A percentile compares a stretch with the other conserved stretches of the same genome.
Conservation (phyloP, 2,888 invertebrate genomes). For the Mantis religiosa region DNA sequence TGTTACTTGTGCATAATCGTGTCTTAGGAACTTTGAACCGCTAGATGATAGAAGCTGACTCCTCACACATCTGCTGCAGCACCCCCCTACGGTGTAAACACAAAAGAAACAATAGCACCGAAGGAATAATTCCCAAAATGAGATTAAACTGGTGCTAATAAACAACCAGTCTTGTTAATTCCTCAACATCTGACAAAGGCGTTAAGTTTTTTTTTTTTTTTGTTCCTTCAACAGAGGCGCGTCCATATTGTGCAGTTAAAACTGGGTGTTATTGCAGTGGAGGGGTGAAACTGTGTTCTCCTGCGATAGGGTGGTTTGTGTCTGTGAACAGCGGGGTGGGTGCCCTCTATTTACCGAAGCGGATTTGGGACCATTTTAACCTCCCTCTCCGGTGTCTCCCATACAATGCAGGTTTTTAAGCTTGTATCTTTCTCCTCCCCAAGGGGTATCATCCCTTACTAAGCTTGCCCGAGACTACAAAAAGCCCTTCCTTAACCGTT, state of each 20-base stretch:
- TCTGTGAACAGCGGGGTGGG: not conserved
- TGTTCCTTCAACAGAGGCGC: not conserved
- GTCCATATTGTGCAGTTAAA: not conserved
- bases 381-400: constrained; percentile 29
- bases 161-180: not conserved
- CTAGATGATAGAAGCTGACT: not conserved
- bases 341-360: constrained; percentile 31
- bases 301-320: not conserved
- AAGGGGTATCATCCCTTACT: constrained; percentile 11
- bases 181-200: not conserved
- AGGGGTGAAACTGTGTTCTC: not conserved
- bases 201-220: too few species aligned
- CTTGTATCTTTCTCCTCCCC: constrained; percentile 5
- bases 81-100: not conserved
- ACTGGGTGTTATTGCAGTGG: not conserved
- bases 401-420: constrained; percentile 14
- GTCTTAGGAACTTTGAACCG: too few species aligned
- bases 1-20: too few species aligned
- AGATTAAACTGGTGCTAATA: not conserved
- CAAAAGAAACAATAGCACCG: not conserved
- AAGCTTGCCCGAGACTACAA: constrained; percentile 3
- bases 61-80: not conserved
- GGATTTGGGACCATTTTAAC: constrained; percentile 32
- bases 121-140: not conserved
- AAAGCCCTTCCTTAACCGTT: not conserved